Base-by-base conservation (phyloP, 2,113 vertebrate species). In the Gorilla gorilla region DNA sequence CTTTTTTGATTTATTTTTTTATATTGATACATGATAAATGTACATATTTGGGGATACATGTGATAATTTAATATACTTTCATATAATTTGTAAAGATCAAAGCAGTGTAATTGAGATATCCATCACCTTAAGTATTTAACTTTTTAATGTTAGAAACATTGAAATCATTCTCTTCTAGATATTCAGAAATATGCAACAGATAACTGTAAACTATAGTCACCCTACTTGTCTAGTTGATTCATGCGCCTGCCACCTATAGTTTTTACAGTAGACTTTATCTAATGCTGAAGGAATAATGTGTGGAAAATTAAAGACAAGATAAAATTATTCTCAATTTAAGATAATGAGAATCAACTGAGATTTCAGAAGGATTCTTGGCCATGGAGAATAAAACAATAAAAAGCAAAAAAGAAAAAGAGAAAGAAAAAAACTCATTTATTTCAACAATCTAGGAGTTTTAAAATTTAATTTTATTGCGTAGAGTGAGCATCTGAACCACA, bases 271-370 rank as follows among this genome's bases (percentile, higher is more conserved):
- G 32, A 73, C 50, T 14, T 92, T 48, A 61, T 18, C 6, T 73
- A 91, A 78, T 59, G 9, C 32, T 70, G 38, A 90, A 89, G 59
- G 92, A 93, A 84, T 30, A 93, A 88, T 45, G 1, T 83, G 5
- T 96, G 13, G 20, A 48, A 88, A 55, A 1, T 18, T 81, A 50
- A 86, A 75, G 61, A 83, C 11, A 25, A 80, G 32, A 79, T 64
- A 81, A 88, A 6, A 68, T 84, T 64, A 57, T 50, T 88, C 76
- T 20, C 7, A 64, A 35, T 76, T 79, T n/a, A 6, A 16, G 3
- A 81, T 68, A 89, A 92, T 59, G n/a, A 95, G 27, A 94, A 78
- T 92, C 45, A 81, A 35, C 61, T 85, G 32, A 80, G 35, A 93
- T 85, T 89, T 11, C 72, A 59, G 22, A 64, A 84, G 45, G 30